Evolutionary conservation across 2,113 vertebrate genomes (phyloP).

Genomic region (Sphaerodactylus townsendi): DNA sequence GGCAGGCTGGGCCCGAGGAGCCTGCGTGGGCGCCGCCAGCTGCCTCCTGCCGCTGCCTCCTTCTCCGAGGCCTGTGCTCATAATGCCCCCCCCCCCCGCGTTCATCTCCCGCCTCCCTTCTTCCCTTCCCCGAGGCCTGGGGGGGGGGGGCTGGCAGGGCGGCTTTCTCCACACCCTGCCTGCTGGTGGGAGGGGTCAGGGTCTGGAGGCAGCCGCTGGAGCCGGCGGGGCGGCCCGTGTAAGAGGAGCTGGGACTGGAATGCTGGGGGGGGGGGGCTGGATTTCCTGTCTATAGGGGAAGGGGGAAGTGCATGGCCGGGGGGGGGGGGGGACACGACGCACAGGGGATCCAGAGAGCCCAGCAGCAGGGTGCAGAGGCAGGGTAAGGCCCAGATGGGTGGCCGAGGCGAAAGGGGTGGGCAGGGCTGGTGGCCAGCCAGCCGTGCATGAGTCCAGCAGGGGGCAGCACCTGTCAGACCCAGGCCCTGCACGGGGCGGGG

Average conservation of each 20-base stretch:
- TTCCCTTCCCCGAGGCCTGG: not conserved
- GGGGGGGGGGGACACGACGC: too few species aligned
- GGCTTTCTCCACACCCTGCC: not conserved
- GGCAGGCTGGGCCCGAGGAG: too few species aligned
- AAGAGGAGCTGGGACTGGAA: constrained; percentile 16
- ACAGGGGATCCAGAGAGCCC: not conserved
- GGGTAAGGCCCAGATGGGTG: not conserved
- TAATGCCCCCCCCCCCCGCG: too few species aligned
- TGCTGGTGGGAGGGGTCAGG: not conserved
- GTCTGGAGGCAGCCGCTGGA: not conserved
- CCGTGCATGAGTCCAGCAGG: not conserved
- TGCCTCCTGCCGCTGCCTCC: too few species aligned
- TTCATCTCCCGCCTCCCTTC: too few species aligned
- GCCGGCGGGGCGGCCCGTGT: not conserved
- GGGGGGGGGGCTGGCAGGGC: not conserved
- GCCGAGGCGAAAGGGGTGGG: too few species aligned
- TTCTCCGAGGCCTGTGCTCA: too few species aligned
- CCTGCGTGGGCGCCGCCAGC: too few species aligned
- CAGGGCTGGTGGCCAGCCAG: not conserved
- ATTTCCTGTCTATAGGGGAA: not conserved
- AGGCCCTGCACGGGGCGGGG: not conserved
- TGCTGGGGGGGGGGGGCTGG: not conserved
- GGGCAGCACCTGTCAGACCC: not conserved
- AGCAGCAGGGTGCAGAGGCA: not conserved
- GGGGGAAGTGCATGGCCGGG: not conserved